Evolutionary conservation across 2,797 vertebrate species (phyloP), one percentile per base, ranked within the genome.

Genomic region (Molossus alvarezi): DNA sequence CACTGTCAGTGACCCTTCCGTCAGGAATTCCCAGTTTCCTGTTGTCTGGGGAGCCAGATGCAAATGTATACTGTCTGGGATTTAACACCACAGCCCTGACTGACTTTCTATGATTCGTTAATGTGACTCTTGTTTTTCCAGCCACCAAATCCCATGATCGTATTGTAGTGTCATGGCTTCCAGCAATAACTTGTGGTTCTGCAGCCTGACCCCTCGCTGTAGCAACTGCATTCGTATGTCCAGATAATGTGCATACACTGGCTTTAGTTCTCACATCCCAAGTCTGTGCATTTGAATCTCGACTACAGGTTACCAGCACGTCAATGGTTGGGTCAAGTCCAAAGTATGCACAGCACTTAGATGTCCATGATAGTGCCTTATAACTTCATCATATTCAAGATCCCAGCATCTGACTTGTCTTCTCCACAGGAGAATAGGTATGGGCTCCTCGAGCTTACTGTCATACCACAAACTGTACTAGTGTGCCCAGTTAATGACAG

Each of bases 21-120:
- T 99, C 99, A 10, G 99, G 98, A 99, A 99, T 98, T 99, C 99
- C 99, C 99, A 99, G 99, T 65, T 99, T 99, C 98, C 99, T 99
- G 98, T 99, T 99, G 98, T 99, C 99, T n/a, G 99, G 99, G 96
- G 99, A 99, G 91, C 99, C 99, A 84, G 99, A 99, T 6, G 99
- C 99, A 98, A 99, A 99, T 0, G 99, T 99, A 96, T 99, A 99
- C 99, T 99, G 99, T 98, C 99, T 98, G 86, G 99, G 99, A 97
- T 99, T 99, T 81, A 99, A 97, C 96, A 99, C 99, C 88, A 99
- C 98, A 41, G 99, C 99, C 97, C 99, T 98, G 89, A 99, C 99
- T 29, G 99, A 99, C 94, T 99, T 99, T 98, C 99, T 99, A 98
- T 99, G 99, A 98, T 99, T 99, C 60, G 99, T 99, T 97, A 99